Conservation (phyloP, 2,797 vertebrate genomes). For the Fringilla coelebs region DNA sequence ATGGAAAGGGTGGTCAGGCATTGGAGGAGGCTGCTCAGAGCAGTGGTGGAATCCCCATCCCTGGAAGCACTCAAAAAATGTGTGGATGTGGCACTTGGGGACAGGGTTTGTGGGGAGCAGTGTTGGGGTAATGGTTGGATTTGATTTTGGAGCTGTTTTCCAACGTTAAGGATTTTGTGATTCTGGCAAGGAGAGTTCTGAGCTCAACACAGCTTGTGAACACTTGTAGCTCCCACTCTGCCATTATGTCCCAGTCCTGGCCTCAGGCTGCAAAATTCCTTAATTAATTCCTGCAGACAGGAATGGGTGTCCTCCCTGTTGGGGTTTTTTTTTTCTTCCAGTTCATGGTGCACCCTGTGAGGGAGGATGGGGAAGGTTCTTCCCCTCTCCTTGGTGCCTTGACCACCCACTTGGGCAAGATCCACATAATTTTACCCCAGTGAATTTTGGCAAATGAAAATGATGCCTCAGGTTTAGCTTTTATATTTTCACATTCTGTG, state of each 20-base stretch:
- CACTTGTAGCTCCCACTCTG: background rate
- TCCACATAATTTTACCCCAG: rapidly evolving
- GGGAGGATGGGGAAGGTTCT: background rate
- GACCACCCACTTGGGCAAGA: rapidly evolving
- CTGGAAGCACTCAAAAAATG: rapidly evolving
- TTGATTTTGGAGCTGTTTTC: background rate
- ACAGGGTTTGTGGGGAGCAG: background rate
- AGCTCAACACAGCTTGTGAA: background rate
- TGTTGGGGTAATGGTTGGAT: background rate
- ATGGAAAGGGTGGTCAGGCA: rapidly evolving
- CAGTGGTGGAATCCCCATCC: background rate
- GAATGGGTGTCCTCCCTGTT: background rate
- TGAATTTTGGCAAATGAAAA: background rate
- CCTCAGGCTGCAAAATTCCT: background rate
- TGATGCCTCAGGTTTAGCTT: background rate
- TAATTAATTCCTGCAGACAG: background rate
- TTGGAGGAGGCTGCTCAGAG: background rate
- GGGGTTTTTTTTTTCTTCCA: background rate
- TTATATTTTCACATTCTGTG: background rate
- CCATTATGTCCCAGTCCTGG: background rate
- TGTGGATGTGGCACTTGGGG: background rate
- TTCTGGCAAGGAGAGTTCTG: background rate
- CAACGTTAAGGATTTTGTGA: background rate
- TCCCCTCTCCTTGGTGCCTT: background rate
- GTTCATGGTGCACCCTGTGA: background rate